Conservation (phyloP, 2,888 invertebrate genomes). For the Agrotis segetum region DNA sequence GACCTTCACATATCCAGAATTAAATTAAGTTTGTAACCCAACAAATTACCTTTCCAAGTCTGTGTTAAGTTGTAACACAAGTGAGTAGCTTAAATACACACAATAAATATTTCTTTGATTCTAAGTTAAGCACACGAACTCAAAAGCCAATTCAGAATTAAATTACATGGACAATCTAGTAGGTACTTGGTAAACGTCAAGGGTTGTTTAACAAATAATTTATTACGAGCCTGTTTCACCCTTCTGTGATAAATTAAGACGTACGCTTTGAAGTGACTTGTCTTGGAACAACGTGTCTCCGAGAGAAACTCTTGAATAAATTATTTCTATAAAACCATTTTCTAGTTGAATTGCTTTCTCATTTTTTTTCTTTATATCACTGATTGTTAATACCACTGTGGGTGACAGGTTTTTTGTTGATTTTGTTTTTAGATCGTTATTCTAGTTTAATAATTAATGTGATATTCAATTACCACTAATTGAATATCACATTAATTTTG, state of each 20-base stretch:
- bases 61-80: constrained; percentile 17
- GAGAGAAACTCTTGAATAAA: constrained; percentile 48
- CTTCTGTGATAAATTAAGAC: constrained; percentile 58
- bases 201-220: constrained; percentile 56
- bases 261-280: constrained; percentile 46
- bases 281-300: constrained; percentile 37
- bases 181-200: constrained; percentile 37
- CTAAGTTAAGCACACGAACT: constrained; percentile 23
- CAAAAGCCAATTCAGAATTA: constrained; percentile 47
- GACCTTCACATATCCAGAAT: constrained; percentile 19
- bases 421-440: not conserved
- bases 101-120: constrained; percentile 8
- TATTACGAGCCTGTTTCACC: constrained; percentile 47
- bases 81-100: constrained; percentile 17
- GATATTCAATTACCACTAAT: not conserved
- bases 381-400: not conserved
- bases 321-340: constrained; percentile 47
- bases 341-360: constrained; percentile 36
- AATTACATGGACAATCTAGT: constrained; percentile 46
- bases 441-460: not conserved
- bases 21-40: constrained; percentile 11
- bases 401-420: not conserved
- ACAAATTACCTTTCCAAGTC: constrained; percentile 28
- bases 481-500: no score
- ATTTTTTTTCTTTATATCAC: constrained; percentile 8